Evolutionary conservation across 2,113 vertebrate species (phyloP), one percentile per base, ranked within the genome.

Genomic region (Syngnathus floridae): DNA sequence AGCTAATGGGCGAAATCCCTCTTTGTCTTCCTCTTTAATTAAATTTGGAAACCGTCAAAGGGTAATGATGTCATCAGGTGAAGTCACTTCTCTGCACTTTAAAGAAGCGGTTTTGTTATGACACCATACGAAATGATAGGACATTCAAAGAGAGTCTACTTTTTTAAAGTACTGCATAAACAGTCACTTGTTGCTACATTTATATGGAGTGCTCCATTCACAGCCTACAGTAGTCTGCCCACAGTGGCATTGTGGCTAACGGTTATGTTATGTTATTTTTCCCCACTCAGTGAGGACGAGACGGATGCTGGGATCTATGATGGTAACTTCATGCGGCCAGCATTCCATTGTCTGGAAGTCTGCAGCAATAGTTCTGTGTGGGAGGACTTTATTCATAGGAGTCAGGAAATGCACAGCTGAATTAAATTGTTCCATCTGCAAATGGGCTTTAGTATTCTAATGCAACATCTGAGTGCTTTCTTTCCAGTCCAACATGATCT

Each of bases 21-120:
- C 79, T 86, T 87, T 86, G 86, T 85, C 84, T 81, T 86, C 69
- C 75, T 65, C 70, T 86, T 88, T 89, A 86, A 89, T 84, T 87
- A 86, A 86, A 82, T 71, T 66, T 69, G 70, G 75, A 61, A 81
- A 77, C 85, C 85, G 80, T 90, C 85, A 88, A 84, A 87, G 80
- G 78, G 73, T 64, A 67, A 79, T 88, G 88, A 87, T 78, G 85
- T 88, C 82, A 88, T 71, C 0, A 73, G 79, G 82, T 82, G 73
- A 66, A 77, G 81, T 84, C 84, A 80, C 70, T 72, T 68, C 75
- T 70, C 31, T 8, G 5, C 31, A 35, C 54, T 11, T 52, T 10
- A 6, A 54, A 54, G 22, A 54, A 56, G 4, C 8, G 3, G 26
- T 35, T 56, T 35, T 56, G 54, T 17, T 35, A 7, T 7, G 26